Base-by-base conservation (phyloP, 2,888 invertebrate species). In the Calephelis perditalis region DNA sequence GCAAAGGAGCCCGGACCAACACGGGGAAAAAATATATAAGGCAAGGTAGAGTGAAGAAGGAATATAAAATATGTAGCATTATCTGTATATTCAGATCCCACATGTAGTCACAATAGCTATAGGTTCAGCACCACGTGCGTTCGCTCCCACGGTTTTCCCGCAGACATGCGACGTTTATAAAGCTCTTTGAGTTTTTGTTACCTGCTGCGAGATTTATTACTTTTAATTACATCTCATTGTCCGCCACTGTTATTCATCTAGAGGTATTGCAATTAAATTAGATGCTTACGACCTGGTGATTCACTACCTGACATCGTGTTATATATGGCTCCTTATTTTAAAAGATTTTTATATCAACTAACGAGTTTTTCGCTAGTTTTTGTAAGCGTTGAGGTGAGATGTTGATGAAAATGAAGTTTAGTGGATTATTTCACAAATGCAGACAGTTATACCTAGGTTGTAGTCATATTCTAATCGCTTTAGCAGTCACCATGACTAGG, bases 211-310 rank as follows among this genome's bases (percentile, higher is more conserved):
- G 89, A 90, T 90, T 90, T 90, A 89, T 89, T 86, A 88, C 88
- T 88, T 89, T 89, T 90, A 89, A 90, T 90, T 90, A 90, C 86
- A 85, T 84, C 84, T 84, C 86, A 87, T 88, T 89, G 87, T 88
- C 81, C 83, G 81, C 78, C 68, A 71, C 76, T 78, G 78, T 77
- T 82, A 80, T 80, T 80, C 82, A 78, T 83, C 85, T 77, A 75
- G 74, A 64, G 76, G 64, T 62, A 58, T 63, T 67, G 56, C 60
- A 64, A 56, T 79, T 82, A 83, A 86, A 86, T 86, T 84, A 85
- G 81, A 84, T 81, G 78, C 81, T 81, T 75, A 79, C 75, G 74
- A 73, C 74, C 65, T 73, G 73, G 76, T 85, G 81, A 82, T 86
- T 86, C 81, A 82, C 70, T 68, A 73, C 71, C 72, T 68, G 73